Conservation (phyloP, 1,140 invertebrate species). For the Drosophila repleta region DNA sequence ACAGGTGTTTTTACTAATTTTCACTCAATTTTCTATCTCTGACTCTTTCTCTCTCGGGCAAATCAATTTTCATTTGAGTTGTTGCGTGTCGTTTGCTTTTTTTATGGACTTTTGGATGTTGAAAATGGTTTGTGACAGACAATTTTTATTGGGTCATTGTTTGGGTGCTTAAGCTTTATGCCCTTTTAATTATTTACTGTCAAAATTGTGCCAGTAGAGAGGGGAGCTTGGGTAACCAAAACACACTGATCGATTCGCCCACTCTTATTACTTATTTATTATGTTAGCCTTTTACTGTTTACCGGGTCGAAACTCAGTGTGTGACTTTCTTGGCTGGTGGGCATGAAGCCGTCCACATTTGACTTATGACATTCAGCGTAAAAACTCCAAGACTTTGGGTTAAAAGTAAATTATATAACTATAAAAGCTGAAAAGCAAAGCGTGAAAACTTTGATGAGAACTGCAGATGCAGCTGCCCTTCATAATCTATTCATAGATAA, state of each 20-base stretch:
- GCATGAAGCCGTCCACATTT: slow-evolving; percentile 11
- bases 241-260: slow-evolving; percentile 7
- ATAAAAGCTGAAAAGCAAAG: not conserved
- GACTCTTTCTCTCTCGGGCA: slow-evolving; percentile 3
- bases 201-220: slow-evolving; percentile 5
- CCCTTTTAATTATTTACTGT: slow-evolving; percentile 52
- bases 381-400: not conserved
- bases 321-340: slow-evolving; percentile 2
- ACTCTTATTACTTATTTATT: slow-evolving; percentile 25
- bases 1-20: slow-evolving; percentile 66
- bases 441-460: slow-evolving; percentile 4
- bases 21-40: slow-evolving; percentile 31
- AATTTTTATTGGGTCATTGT: slow-evolving; percentile 57
- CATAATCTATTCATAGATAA: not conserved
- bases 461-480: not conserved
- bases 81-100: slow-evolving; percentile 17
- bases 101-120: slow-evolving; percentile 47
- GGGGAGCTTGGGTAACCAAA: slow-evolving; percentile 3
- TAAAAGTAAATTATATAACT: not conserved
- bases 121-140: slow-evolving; percentile 44
- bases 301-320: not conserved
- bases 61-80: slow-evolving; percentile 27
- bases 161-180: slow-evolving; percentile 36
- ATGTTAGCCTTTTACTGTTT: slow-evolving; percentile 9
- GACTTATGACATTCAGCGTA: not conserved